Base-by-base conservation (phyloP, 1,140 invertebrate species). In the Danaus plexippus region DNA sequence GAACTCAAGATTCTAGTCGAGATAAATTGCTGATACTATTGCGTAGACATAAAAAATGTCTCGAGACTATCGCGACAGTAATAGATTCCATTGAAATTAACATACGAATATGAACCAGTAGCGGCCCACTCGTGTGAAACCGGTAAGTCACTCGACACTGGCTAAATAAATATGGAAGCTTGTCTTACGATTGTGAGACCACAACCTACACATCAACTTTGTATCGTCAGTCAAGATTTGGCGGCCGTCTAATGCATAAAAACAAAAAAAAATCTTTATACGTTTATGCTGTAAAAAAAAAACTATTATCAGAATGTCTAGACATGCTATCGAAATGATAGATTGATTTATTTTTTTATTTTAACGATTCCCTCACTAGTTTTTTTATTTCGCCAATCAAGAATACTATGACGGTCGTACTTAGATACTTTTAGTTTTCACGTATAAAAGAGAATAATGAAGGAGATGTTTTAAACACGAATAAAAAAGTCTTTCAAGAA, bases 101-200 rank as follows among this genome's bases (percentile, higher is more conserved):
- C 73, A 79, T 79, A 82, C 65, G 69, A 79, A 76, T 73, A 73
- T 61, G 74, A 77, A 69, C 71, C 66, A 76, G 69, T 70, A 67
- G 75, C 80, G 63, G 69, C 82, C 81, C 80, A 83, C 81, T 78
- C 81, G 68, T 64, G 67, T 63, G 67, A 77, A 80, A 86, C 80
- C 79, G 80, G 80, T 85, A 82, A 80, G 69, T 71, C 73, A 77
- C 72, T 79, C 77, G 79, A 71, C 74, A 72, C 75, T 69, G 71
- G 71, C 63, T 77, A 77, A 77, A 75, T 83, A 79, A 83, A 84
- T 86, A 84, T 86, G 83, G 79, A 79, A 84, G 77, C 76, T 84
- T 86, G 83, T 73, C 68, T 65, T 59, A 61, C 61, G 71, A 73
- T 77, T 77, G 75, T 81, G 79, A 70, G 78, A 80, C 77, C 73